Evolutionary conservation across 2,888 invertebrate genomes (phyloP).

Genomic region (Eulithis prunata): DNA sequence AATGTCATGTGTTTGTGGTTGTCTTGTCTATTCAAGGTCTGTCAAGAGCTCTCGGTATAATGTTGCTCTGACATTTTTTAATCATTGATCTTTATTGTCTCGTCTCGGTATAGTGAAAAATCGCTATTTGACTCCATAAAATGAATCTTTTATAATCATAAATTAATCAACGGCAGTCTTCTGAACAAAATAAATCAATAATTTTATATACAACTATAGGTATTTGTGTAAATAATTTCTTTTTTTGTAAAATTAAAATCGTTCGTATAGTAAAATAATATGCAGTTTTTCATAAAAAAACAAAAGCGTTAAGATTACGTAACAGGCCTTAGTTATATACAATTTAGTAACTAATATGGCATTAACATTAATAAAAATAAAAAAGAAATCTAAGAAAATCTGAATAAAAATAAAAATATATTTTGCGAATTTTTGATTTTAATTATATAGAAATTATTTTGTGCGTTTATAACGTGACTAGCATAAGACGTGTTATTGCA

Average conservation of each 20-base stretch:
- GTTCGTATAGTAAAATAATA: constrained; percentile 54
- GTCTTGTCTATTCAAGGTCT: constrained; percentile 58
- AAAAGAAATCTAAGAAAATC: constrained; percentile 43
- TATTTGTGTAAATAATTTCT: constrained; percentile 50
- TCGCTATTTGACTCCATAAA: constrained; percentile 72
- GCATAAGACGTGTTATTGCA: constrained; percentile 83
- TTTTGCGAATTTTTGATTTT: constrained; percentile 52
- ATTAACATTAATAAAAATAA: constrained; percentile 69
- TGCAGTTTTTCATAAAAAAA: constrained; percentile 71
- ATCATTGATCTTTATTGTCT: constrained; percentile 55
- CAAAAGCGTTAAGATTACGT: constrained; percentile 72
- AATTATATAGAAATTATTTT: constrained; percentile 63
- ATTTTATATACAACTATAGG: constrained; percentile 70
- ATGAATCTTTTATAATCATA: constrained; percentile 57
- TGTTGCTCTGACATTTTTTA: constrained; percentile 48
- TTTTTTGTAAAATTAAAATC: constrained; percentile 40
- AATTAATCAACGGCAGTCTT: constrained; percentile 79
- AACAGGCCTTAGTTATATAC: constrained; percentile 74
- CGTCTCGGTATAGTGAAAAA: constrained; percentile 70
- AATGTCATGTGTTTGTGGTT: constrained; percentile 71
- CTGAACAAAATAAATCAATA: constrained; percentile 72
- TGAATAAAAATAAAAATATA: constrained; percentile 51
- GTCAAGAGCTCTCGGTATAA: constrained; percentile 48
- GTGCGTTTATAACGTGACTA: constrained; percentile 82
- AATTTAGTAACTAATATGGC: constrained; percentile 80